Evolutionary conservation across 2,113 vertebrate species (phyloP).

Genomic region (Tonatia bakeri): DNA sequence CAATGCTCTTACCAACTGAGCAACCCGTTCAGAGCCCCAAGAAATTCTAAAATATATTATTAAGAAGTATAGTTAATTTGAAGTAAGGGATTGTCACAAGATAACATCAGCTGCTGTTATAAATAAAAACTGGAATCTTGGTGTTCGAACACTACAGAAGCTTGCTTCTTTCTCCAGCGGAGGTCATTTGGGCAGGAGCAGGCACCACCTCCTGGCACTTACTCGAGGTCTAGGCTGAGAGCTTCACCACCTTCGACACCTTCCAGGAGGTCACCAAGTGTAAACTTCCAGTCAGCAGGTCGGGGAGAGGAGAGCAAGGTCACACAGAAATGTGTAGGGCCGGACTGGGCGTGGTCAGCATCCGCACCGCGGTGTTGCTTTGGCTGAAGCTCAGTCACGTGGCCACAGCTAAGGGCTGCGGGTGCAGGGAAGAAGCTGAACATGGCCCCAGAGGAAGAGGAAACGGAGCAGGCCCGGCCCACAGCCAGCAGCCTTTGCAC

Average conservation of each 20-base stretch:
- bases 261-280: neutral
- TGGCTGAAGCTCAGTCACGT: neutral
- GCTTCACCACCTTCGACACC: neutral
- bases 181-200: neutral
- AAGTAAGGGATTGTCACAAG: neutral
- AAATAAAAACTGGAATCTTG: neutral
- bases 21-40: no score
- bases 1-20: no score
- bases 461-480: neutral
- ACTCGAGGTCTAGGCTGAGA: neutral
- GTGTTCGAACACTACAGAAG: neutral
- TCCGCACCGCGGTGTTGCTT: neutral
- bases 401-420: neutral
- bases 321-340: no score
- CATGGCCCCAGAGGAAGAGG: neutral
- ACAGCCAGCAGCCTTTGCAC: neutral
- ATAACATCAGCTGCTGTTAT: neutral
- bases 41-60: neutral
- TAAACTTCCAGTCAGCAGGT: no score
- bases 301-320: no score
- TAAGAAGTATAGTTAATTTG: neutral
- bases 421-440: neutral
- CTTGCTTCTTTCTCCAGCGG: neutral
- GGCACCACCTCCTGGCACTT: neutral
- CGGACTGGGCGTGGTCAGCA: neutral